Evolutionary conservation across 2,888 invertebrate genomes (phyloP), one percentile per base, ranked within the genome.

Genomic region (Nemotelus pantherinus): DNA sequence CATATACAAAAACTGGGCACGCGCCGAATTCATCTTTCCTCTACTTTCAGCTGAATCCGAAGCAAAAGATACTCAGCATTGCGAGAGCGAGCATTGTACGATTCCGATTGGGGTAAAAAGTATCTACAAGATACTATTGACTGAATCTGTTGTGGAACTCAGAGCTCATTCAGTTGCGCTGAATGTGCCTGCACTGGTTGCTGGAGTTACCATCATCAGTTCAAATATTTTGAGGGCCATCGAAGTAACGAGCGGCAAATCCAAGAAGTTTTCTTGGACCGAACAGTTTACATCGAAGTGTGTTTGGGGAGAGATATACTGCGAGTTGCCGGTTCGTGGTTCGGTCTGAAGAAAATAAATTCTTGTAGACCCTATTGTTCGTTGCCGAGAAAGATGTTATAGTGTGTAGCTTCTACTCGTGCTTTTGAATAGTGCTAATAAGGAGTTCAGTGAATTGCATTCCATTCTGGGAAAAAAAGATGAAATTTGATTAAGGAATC

Each of bases 291-390:
- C 39, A 48, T 57, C 63, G 48, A 60, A 74, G 63, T 74, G 48
- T 60, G 60, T 60, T 44, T 48, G 74, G 47, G 74, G 60, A n/a
- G 43, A 74, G 74, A 48, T 63, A 10, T 72, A 25, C 43, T 43
- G 70, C 70, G 70, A 53, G 70, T 70, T 39, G 55, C 70, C 70
- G 70, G 70, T 70, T 55, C 70, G 70, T 55, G 53, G 70, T 70
- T 55, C 41, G 55, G 53, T 43, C 43, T 55, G 39, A 57, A 7
- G 41, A 39, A 70, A 44, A 25, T 6, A 10, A 7, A 67, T 47
- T 70, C 10, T 43, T 70, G 70, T 43, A 70, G 55, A n/a, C 53
- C 53, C 25, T 25, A 25, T 70, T 9, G 70, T 53, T 70, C 70
- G 70, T 43, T 3, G 41, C n/a, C 55, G 53, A 53, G 25, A 41